A percentile compares a stretch with the other conserved stretches of the same genome.
Conservation (phyloP, 2,113 vertebrate species). For the Ophthalmolycus amberensis region DNA sequence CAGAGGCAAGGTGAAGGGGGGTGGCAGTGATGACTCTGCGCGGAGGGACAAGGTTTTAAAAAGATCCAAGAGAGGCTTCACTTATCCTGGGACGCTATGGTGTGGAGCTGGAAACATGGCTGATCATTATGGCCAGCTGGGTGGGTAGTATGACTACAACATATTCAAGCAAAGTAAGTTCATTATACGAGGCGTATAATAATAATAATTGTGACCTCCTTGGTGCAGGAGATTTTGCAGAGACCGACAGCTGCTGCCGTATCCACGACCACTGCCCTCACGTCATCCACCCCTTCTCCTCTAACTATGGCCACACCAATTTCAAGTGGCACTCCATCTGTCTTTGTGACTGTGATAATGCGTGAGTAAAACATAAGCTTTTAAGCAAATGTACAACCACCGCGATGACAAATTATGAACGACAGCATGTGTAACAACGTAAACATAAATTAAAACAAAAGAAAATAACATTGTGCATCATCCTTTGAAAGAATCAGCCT, state of each 20-base stretch:
- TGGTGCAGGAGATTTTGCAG: constrained; percentile 86
- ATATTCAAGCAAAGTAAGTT: background rate
- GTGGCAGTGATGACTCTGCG: background rate
- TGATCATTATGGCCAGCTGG: constrained; percentile 83
- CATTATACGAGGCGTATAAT: background rate
- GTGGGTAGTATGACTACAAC: constrained; percentile 61
- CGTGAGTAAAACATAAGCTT: constrained; percentile 80
- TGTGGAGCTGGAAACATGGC: constrained; percentile 89
- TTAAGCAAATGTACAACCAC: background rate
- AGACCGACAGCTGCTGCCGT: constrained; percentile 91
- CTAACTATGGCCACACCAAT: constrained; percentile 88
- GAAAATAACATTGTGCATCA: background rate
- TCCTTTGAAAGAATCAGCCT: background rate
- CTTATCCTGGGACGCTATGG: constrained; percentile 88
- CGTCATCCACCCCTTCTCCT: constrained; percentile 90
- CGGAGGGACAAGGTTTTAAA: constrained; percentile 37
- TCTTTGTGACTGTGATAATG: constrained; percentile 91
- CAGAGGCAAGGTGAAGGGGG: background rate
- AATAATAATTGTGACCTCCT: background rate
- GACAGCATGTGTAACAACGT: background rate
- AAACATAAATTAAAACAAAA: background rate
- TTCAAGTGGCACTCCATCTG: constrained; percentile 91
- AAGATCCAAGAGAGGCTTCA: constrained; percentile 85
- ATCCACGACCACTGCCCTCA: constrained; percentile 91
- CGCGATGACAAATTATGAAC: background rate